A percentile compares a stretch with the other conserved stretches of the same genome.
Conservation (phyloP, 2,113 vertebrate species). For the Pangasianodon hypophthalmus region DNA sequence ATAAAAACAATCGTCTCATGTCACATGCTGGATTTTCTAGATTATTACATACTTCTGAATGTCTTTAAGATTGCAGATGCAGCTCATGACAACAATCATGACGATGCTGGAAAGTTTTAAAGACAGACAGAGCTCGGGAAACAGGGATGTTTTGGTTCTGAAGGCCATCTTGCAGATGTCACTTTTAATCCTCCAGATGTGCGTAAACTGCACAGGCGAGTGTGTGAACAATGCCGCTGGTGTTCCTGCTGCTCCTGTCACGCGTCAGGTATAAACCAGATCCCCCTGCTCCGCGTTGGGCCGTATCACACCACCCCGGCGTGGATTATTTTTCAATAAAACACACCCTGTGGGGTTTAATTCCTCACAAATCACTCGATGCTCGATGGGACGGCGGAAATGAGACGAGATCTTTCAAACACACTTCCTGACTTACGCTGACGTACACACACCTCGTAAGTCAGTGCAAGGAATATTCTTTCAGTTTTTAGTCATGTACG, state of each 20-base stretch:
- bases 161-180: not conserved
- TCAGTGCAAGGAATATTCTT: not conserved
- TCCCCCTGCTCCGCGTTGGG: not conserved
- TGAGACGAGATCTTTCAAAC: not conserved
- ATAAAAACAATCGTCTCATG: not conserved
- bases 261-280: not conserved
- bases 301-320: not conserved
- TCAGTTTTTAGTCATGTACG: not conserved
- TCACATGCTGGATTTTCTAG: not conserved
- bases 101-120: not conserved
- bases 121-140: not conserved
- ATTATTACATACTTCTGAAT: not conserved
- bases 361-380: not conserved
- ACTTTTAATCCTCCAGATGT: not conserved
- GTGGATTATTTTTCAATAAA: not conserved
- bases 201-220: conserved; percentile 1
- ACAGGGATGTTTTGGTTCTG: not conserved
- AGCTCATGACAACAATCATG: not conserved
- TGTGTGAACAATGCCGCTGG: not conserved
- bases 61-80: not conserved
- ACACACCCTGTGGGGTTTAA: not conserved
- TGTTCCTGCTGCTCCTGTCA: conserved; percentile 4
- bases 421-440: not conserved
- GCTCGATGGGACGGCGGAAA: not conserved
- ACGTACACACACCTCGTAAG: not conserved